Percentiles rank a stretch among this genome's conserved stretches.
phyloP scores from a whole-genome alignment of 2,888 invertebrate genomes.

The Pristionchus entomophagus region DNA sequence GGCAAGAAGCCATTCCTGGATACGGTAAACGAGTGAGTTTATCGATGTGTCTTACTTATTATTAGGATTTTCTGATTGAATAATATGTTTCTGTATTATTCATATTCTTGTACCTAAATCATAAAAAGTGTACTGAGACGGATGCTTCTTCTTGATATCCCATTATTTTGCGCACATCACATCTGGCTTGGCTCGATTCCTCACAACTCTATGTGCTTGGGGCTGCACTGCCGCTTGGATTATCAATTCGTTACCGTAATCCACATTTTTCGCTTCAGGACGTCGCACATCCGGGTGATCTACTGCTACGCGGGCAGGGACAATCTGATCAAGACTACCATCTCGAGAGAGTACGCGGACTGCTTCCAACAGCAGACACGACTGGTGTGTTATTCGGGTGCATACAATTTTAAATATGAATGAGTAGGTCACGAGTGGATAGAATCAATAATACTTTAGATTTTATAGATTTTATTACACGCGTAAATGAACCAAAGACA shows the following conservation, averaged over 20 bases:
- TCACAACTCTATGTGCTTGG: not conserved
- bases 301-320: constrained; percentile 27
- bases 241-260: not conserved
- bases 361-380: constrained; percentile 29
- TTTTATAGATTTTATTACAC: not conserved
- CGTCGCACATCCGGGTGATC: not conserved
- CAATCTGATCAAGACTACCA: constrained; percentile 40
- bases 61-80: not conserved
- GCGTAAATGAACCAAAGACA: not conserved
- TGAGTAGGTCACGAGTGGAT: not conserved
- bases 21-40: constrained; percentile 43
- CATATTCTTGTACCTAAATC: too few species aligned
- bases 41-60: not conserved
- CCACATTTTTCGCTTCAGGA: not conserved
- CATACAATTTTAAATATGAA: not conserved
- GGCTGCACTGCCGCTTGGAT: not conserved
- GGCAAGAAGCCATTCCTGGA: not conserved
- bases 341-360: constrained; percentile 43
- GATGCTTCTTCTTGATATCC: not conserved
- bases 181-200: not conserved
- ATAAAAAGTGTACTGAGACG: too few species aligned
- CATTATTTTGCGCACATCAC: not conserved
- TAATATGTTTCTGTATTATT: too few species aligned
- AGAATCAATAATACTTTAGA: not conserved
- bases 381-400: not conserved